Conservation (phyloP, 2,797 vertebrate species). For the Mionectes olivaceus region DNA sequence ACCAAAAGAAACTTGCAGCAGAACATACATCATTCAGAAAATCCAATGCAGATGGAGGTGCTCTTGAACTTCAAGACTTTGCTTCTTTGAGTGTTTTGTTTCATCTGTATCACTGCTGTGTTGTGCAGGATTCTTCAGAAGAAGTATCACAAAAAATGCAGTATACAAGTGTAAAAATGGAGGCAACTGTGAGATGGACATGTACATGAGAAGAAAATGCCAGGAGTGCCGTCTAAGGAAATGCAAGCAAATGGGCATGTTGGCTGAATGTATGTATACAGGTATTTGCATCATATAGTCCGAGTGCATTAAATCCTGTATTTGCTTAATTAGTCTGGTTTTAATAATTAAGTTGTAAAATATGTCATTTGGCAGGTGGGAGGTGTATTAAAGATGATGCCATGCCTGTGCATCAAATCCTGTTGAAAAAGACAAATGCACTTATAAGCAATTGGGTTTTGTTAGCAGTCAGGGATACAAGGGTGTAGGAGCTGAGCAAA, state of each 20-base stretch:
- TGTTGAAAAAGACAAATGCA: neutral
- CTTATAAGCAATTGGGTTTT: neutral
- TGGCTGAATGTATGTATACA: constrained; percentile 96
- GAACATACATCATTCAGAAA: neutral
- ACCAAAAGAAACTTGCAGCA: neutral
- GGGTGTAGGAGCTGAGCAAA: neutral
- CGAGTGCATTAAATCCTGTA: neutral
- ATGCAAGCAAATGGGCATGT: constrained; percentile 98
- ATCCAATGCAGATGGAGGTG: neutral
- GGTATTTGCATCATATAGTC: constrained; percentile 66
- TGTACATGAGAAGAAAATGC: constrained; percentile 99
- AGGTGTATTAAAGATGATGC: neutral
- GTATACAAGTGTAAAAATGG: constrained; percentile 98
- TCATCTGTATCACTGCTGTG: neutral
- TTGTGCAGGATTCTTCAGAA: constrained; percentile 93
- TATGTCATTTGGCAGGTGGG: neutral
- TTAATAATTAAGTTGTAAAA: neutral
- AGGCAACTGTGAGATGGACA: constrained; percentile 98
- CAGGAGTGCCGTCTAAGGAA: constrained; percentile 96
- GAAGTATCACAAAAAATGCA: constrained; percentile 98
- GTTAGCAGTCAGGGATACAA: neutral
- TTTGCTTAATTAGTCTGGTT: neutral
- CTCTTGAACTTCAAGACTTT: neutral
- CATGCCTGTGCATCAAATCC: neutral
- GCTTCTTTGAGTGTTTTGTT: neutral